Base-by-base conservation (phyloP, 1,140 invertebrate genomes). In the Trachymyrmex cornetzi region DNA sequence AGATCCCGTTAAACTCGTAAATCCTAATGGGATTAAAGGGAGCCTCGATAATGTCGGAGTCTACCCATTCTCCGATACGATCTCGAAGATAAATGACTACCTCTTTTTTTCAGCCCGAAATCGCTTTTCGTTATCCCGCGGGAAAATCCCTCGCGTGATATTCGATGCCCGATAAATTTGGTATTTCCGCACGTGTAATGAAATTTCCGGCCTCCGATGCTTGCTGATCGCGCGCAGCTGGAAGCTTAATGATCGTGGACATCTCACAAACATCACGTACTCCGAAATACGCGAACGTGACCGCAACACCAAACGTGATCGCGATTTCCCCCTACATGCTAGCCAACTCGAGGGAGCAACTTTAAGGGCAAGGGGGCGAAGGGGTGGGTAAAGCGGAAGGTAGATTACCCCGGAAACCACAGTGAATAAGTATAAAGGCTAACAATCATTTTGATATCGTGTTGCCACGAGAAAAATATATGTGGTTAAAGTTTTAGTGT, bases 281-380 rank as follows among this genome's bases (percentile, higher is more conserved):
- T 84, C 75, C 85, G 91, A 93, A 93, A 93, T 89, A 92, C 90
- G 84, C 85, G 88, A 79, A 93, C 92, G 92, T 93, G 92, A 93
- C 92, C 91, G 87, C 91, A 91, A 89, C 89, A 85, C 88, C 86
- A 91, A 92, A 86, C 66, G 80, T 84, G 89, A 89, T 89, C 72
- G 87, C 84, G 44, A 77, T 53, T 50, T 74, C 55, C 50, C 71
- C 69, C 63, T 67, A 57, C 61, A n/a, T 22, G 44, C 48, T 55
- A 69, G 64, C 55, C 72, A 88, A 67, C 84, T 86, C 84, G 66
- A 57, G 14, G 30, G 67, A 57, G 69, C 71, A 59, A 91, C 86
- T 82, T 85, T 16, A 27, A 72, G 80, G 48, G 64, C 63, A 67
- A 74, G 53, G 81, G 50, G 14, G 14, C 16, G 48, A n/a, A 55